Evolutionary conservation across 2,113 vertebrate species (phyloP), one percentile per base, ranked within the genome.

Genomic region (Sclerurus mexicanus): DNA sequence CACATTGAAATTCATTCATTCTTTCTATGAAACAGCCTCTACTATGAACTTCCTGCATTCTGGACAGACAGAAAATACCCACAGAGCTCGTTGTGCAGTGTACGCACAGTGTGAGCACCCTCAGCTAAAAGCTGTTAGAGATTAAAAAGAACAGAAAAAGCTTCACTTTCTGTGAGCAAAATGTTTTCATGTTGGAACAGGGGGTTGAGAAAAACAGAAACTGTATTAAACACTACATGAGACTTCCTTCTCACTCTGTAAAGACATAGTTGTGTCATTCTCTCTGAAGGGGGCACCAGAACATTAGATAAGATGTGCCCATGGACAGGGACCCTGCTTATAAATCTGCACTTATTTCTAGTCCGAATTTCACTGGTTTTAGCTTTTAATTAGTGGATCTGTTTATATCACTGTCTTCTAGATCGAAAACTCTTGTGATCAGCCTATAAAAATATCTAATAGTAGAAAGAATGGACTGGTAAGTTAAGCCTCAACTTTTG

Each of bases 201-300:
- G 53, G 17, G 21, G 12, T 24, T 37, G 25, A 77, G 22, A 89
- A 60, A 86, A 91, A 44, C 1, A 2, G 1, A 80, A 27, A 39
- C 1, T 63, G 18, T 35, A 40, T 60, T 30, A 64, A 64, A 42
- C 6, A 76, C 13, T 9, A 25, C 4, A 0, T 3, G 49, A 40
- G 5, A 58, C 18, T 55, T 76, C 47, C 17, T 87, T 46, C 44
- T 14, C 1, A 0, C 75, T 66, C 49, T 44, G 25, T 56, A 63
- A 37, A 47, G 76, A 3, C 21, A 12, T 5, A 46, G 27, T 66
- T 46, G 5, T 56, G 37, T 31, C 20, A 40, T 35, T 55, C n/a
- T 27, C 63, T 92, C 91, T 92, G 83, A 94, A 92, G 89, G 84
- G 72, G 72, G 84, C 93, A 96, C 72, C 89, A 96, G 72, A 90